Conservation (phyloP, 2,797 vertebrate genomes). For the Melanogrammus aeglefinus region DNA sequence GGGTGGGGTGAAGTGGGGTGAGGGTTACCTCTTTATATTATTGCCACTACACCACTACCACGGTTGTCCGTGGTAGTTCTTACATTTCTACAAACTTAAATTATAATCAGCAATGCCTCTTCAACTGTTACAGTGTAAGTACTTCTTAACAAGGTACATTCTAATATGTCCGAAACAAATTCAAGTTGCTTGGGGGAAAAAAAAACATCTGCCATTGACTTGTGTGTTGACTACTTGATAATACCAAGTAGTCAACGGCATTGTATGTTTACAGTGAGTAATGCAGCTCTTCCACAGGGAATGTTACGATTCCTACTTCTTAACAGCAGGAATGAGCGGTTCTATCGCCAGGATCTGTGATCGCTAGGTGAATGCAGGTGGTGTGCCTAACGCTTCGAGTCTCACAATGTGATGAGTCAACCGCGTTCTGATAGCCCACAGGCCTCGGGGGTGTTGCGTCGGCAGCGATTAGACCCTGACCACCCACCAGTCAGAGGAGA, state of each 20-base stretch:
- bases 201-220: no score
- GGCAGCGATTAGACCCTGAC: conserved; percentile 50
- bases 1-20: no score
- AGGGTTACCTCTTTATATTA: conserved; percentile 1
- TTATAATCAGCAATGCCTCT: background rate
- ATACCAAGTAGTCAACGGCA: no score
- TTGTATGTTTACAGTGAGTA: no score
- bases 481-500: conserved; percentile 26
- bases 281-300: no score
- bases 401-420: conserved; percentile 47
- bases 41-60: no score
- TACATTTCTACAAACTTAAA: background rate
- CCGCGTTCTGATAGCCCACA: conserved; percentile 41
- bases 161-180: background rate
- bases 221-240: no score
- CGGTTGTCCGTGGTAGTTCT: no score
- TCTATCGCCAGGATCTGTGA: background rate
- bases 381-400: conserved; percentile 19
- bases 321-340: no score
- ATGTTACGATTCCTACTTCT: no score
- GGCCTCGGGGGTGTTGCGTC: conserved; percentile 31
- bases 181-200: no score
- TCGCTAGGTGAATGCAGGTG: background rate
- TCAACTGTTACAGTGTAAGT: background rate
- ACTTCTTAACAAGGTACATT: background rate